Base-by-base conservation (phyloP, 2,888 invertebrate species). In the Mycalesis mineus region DNA sequence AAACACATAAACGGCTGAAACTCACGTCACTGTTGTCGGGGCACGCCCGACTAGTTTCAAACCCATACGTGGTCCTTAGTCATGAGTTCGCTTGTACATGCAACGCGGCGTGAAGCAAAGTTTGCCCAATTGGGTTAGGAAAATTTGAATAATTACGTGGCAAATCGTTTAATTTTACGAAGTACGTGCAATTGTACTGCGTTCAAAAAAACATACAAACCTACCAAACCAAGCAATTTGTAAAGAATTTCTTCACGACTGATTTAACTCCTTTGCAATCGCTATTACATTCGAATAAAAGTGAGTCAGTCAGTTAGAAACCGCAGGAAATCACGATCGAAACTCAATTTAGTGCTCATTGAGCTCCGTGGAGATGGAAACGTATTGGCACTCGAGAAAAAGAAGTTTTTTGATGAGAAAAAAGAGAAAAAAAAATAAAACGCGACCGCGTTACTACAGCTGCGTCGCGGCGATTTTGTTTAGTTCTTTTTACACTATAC, bases 361-460 rank as follows among this genome's bases (percentile, higher is more conserved):
- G 66, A 70, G 67, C 68, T 69, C 63, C 67, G 70, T 67, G 72
- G 70, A 70, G 69, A 72, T 69, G 73, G 73, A 78, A 79, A 76
- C 71, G 64, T 62, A 67, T 69, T 77, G 74, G 71, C 67, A 73
- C 72, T 75, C 64, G 64, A 72, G 71, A 77, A 77, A 75, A 73
- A 67, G 68, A 68, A 57, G 67, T 73, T 74, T 78, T 78, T 75
- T 73, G 59, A 66, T 60, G 60, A 55, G 53, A 69, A 71, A 71
- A 68, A 71, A 71, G 69, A 68, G 68, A 71, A 67, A 71, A 68
- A 71, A 71, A 69, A 68, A 69, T 71, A 67, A 65, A 74, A 75
- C 68, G 77, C 73, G 74, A 70, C 68, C 71, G 68, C 74, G 73
- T 77, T 78, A 67, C 73, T 68, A 75, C 84, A 84, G 83, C 84